These are phyloP conservation scores for Toxotes chatareus DNA, from an alignment of 2,113 vertebrate species.

Conservation along the genomic window DNA sequence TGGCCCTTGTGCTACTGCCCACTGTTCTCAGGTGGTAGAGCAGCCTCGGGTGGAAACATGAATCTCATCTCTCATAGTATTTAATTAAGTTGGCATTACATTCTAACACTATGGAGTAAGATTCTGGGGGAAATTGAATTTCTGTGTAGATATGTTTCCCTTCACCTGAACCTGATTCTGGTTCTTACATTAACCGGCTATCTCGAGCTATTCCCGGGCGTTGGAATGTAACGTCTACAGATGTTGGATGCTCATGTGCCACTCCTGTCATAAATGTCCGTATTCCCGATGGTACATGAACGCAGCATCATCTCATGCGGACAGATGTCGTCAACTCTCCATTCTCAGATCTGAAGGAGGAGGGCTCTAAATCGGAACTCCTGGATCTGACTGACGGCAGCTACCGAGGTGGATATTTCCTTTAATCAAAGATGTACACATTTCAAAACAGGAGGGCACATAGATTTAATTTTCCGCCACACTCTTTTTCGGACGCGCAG, in stretches of 20 bases:
- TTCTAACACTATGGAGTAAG: too few species aligned
- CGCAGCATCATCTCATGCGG: conserved; percentile 37
- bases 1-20: too few species aligned
- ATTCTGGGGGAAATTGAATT: too few species aligned
- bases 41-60: too few species aligned
- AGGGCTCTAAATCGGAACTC: conserved; percentile 67
- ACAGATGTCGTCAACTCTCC: conserved; percentile 78
- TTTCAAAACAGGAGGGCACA: background rate
- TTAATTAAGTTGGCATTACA: too few species aligned
- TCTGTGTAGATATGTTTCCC: too few species aligned
- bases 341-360: conserved; percentile 46
- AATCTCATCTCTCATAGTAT: too few species aligned
- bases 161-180: too few species aligned
- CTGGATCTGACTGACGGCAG: conserved; percentile 58
- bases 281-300: conserved; percentile 22
- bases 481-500: background rate
- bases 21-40: too few species aligned
- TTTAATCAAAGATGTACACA: conserved; percentile 47
- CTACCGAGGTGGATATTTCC: conserved; percentile 43
- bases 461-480: conserved; percentile 22
- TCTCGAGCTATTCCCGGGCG: background rate
- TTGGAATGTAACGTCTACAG: background rate
- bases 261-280: rapidly evolving
- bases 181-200: background rate
- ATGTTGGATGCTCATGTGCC: background rate